Base-by-base conservation (phyloP, 1,140 invertebrate species). In the Drosophila pectinifera region DNA sequence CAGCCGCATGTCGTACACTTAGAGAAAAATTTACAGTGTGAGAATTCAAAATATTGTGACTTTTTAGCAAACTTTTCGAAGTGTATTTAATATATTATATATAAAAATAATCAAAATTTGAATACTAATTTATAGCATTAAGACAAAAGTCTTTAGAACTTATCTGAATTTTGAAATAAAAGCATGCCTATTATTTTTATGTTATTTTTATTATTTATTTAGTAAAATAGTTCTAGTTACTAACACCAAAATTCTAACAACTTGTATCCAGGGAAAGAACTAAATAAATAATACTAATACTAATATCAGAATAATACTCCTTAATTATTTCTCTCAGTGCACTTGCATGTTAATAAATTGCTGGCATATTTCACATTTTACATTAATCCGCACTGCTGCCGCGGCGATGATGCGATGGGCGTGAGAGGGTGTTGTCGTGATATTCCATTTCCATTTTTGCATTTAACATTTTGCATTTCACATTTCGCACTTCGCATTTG, bases 401-500 rank as follows among this genome's bases (percentile, higher is more conserved):
- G 28, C 3, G 48, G 26, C n/a, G 65, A 41, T 41, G 68, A 28
- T 54, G 26, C 14, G 59, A 42, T 54, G 56, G 43, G 39, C 39
- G 57, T 48, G 79, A 42, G 83, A 63, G 83, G 83, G 83, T 88
- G 82, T 86, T 82, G 83, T 64, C 74, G 65, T 82, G 78, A 76
- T 78, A 73, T 79, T 72, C 68, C 73, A 57, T 74, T 73, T 74
- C 39, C 57, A 53, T 68, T 68, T 43, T 68, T 11, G 41, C 56
- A 77, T 68, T 77, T 69, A 41, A 38, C 64, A 68, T 63, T 68
- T 68, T 46, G 46, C 59, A 67, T 67, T 67, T 63, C 45, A 36
- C 56, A 65, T 62, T 65, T 67, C 26, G 61, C 58, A 59, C 51
- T 62, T 68, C 11, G 63, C 62, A 69, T 69, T 69, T 67, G 56